Percentiles rank a stretch among this genome's conserved stretches.
phyloP scores from a whole-genome alignment of 2,888 invertebrate species.

The Helicoverpa assulta region DNA sequence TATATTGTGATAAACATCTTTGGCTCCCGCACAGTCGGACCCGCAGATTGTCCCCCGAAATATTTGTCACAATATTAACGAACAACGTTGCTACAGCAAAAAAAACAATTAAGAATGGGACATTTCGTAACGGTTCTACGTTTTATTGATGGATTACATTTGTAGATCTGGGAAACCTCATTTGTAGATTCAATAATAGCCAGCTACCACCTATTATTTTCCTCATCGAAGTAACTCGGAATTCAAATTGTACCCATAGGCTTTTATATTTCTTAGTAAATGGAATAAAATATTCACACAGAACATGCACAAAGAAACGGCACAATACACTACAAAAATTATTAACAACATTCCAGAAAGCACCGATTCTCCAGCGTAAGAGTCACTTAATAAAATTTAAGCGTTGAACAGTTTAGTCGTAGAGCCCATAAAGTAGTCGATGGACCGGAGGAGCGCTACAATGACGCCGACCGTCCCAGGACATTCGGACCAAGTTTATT shows the following conservation, averaged over 20 bases:
- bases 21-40: conserved; percentile 72
- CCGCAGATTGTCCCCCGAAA: conserved; percentile 76
- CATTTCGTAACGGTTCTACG: conserved; percentile 45
- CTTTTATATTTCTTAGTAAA: conserved; percentile 50
- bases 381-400: conserved; percentile 77
- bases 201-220: not conserved
- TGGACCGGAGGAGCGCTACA: conserved; percentile 76
- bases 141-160: conserved; percentile 2
- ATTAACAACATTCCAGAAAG: conserved; percentile 57
- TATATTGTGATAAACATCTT: conserved; percentile 81
- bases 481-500: conserved; percentile 84
- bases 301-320: conserved; percentile 18
- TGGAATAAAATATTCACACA: conserved; percentile 9
- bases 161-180: not conserved
- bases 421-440: conserved; percentile 80
- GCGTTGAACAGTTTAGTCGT: conserved; percentile 78
- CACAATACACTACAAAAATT: conserved; percentile 54
- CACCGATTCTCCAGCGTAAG: conserved; percentile 61
- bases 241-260: conserved; percentile 3
- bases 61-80: conserved; percentile 76
- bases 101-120: conserved; percentile 74
- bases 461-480: conserved; percentile 79
- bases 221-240: not conserved
- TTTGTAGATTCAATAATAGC: not conserved
- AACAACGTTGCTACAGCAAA: conserved; percentile 67